These are phyloP conservation scores for Blera fallax DNA, from an alignment of 2,888 invertebrate genomes.

Conservation along the genomic window DNA sequence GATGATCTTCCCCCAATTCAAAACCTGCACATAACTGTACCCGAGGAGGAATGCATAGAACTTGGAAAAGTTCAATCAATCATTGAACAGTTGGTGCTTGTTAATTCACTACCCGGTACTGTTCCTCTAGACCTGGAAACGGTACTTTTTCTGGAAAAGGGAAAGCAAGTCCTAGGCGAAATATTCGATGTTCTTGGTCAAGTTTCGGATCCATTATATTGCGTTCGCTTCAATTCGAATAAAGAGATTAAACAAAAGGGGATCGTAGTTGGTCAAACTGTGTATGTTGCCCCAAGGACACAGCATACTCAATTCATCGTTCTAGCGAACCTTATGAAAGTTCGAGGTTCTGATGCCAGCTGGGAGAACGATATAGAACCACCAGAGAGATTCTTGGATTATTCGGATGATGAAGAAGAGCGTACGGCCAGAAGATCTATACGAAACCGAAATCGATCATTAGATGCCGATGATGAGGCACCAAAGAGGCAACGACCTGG, in stretches of 20 bases:
- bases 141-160: slow-evolving; percentile 91
- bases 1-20: slow-evolving; percentile 92
- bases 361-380: slow-evolving; percentile 93
- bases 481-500: slow-evolving; percentile 43
- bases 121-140: slow-evolving; percentile 93
- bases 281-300: slow-evolving; percentile 92
- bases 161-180: slow-evolving; percentile 86
- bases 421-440: slow-evolving; percentile 82
- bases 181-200: slow-evolving; percentile 97
- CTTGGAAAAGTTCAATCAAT: slow-evolving; percentile 88
- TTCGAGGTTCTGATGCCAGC: slow-evolving; percentile 94
- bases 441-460: slow-evolving; percentile 78
- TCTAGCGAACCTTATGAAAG: slow-evolving; percentile 87
- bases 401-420: slow-evolving; percentile 95
- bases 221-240: slow-evolving; percentile 92
- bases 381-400: slow-evolving; percentile 88
- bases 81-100: slow-evolving; percentile 89
- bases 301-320: slow-evolving; percentile 90
- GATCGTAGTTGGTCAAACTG: slow-evolving; percentile 86
- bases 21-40: slow-evolving; percentile 90
- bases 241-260: slow-evolving; percentile 88
- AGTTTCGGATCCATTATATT: slow-evolving; percentile 92
- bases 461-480: slow-evolving; percentile 55
- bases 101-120: slow-evolving; percentile 87
- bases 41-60: slow-evolving; percentile 87